Evolutionary conservation across 2,797 vertebrate species (phyloP), one percentile per base, ranked within the genome.

Genomic region (Halcyon badia): DNA sequence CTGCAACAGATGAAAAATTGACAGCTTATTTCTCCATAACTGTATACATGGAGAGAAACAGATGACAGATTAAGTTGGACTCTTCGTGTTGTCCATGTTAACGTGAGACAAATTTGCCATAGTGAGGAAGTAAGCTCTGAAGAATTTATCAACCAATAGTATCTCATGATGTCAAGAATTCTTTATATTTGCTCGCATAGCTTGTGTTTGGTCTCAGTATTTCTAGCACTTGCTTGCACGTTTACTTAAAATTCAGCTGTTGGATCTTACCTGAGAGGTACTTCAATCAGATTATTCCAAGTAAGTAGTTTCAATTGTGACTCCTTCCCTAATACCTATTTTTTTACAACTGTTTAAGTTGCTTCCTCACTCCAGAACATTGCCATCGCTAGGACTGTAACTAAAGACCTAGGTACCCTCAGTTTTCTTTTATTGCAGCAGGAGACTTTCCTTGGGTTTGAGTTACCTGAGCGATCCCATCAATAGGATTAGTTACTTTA

Each of bases 1-100:
- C 99, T 97, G 98, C 76, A 98, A 98, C 92, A 98, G 82, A 97
- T 80, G 17, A 42, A 81, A 96, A 89, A 78, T 0, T 10, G 26
- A 81, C 78, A 91, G 66, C 54, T 91, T 81, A 97, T 39, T 89
- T 87, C 64, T 73, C 56, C 5, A 1, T 21, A 88, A 97, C 35
- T 30, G 28, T 30, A 57, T 31, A 48, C 13, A 78, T 4, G 25
- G 39, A 33, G 6, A 33, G 17, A 49, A 39, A 65, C 2, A 30
- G 8, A 78, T 25, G 79, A 76, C 64, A 54, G 35, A 52, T 61
- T 37, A 65, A 77, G 48, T 22, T 30, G 28, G 14, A 81, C 14
- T 54, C 20, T 61, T 77, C 2, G 1, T 8, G 2, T 39, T 65
- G n/a, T 35, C 13, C 26, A 64, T 52, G 22, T 86, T 52, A 41